These are phyloP conservation scores for Neocrepidodera transversa DNA, from an alignment of 2,888 invertebrate genomes.

Conservation along the genomic window DNA sequence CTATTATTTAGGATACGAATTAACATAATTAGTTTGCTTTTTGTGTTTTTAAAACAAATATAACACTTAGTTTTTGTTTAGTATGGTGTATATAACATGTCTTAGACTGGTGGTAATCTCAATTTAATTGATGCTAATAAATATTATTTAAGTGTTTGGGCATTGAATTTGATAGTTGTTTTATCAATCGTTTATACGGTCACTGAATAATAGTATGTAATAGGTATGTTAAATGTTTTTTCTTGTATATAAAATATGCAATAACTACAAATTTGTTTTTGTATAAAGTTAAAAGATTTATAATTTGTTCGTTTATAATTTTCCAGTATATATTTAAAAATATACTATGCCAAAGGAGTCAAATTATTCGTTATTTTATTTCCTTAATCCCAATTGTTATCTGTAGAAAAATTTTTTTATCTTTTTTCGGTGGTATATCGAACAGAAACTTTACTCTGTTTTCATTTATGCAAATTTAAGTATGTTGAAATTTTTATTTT, in stretches of 20 bases:
- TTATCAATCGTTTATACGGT: constrained; percentile 19
- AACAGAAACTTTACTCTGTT: too few relatives aligned
- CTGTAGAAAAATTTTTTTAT: too few relatives aligned
- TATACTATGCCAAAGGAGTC: constrained; percentile 59
- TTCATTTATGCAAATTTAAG: too few relatives aligned
- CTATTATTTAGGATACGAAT: too few relatives aligned
- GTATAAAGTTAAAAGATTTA: constrained; percentile 55
- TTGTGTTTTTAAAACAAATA: too few relatives aligned
- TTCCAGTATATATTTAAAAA: constrained; percentile 46
- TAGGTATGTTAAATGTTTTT: constrained; percentile 45
- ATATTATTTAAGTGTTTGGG: constrained; percentile 15
- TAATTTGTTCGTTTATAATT: constrained; percentile 51
- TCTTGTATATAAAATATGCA: constrained; percentile 34
- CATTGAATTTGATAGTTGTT: constrained; percentile 21
- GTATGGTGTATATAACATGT: background rate
- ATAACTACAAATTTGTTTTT: constrained; percentile 50
- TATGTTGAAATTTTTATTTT: too few relatives aligned
- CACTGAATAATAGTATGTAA: constrained; percentile 26
- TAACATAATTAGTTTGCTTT: too few relatives aligned
- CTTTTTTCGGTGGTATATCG: too few relatives aligned
- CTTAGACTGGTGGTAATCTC: constrained; percentile 8
- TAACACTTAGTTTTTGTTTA: too few relatives aligned
- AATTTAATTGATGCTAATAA: background rate
- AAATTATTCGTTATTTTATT: constrained; percentile 39
- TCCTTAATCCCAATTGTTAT: too few relatives aligned